Base-by-base conservation (phyloP, 2,797 vertebrate species). In the Sternotherus odoratus region DNA sequence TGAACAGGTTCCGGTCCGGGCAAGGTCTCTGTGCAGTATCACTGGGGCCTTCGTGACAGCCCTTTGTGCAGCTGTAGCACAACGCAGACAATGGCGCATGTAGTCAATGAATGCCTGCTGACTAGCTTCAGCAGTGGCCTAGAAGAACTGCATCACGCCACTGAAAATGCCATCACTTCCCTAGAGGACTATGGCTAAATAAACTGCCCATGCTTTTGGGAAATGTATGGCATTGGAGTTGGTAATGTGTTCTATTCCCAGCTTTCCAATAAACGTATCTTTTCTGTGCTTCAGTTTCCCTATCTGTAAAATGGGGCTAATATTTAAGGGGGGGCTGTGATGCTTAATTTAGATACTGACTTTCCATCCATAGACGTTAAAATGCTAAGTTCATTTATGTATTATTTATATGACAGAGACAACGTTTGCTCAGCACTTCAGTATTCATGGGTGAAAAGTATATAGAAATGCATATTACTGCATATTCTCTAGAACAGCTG, bases 191-290 rank as follows among this genome's bases (percentile, higher is more conserved):
- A 10, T 53, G 53, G 53, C 23, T 53, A 24, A 53, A 53, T 23
- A 53, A 53, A 53, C 23, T 53, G 53, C 72, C 16, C 57, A 12
- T 95, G 57, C 90, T 94, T 85, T 77, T 91, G 92, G 48, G 23
- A 75, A 89, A 93, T 30, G 8, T 7, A 63, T 90, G 85, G 83
- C 87, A 56, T 48, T 74, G 60, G 48, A 78, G 91, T 86, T 53
- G 51, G 60, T 77, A 94, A 54, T 90, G 88, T 89, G 50, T 96
- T 86, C 28, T 36, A 16, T 93, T 96, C 92, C 79, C 87, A 89
- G 13, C 83, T 91, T 94, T 74, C 93, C 91, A 74, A 77, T 46
- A 90, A 77, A 39, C 54, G 87, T 89, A 83, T 91, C 66, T 28
- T 53, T 51, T 92, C 33, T 82, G 36, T 83, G 83, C 23, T 78